phyloP scores from a whole-genome alignment of 1,140 invertebrate species.

The Drosophila pallidifrons region DNA sequence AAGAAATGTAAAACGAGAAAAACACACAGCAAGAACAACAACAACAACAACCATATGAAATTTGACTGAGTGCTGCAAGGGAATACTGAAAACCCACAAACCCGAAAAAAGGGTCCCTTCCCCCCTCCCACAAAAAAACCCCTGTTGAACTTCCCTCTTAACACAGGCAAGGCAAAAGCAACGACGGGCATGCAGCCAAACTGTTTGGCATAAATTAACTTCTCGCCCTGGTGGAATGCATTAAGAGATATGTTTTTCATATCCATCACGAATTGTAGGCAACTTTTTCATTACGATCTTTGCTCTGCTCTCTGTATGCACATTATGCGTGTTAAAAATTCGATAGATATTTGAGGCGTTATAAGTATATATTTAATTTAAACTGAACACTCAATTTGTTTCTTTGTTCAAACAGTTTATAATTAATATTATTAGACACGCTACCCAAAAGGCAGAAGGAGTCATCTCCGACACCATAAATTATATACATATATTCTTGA shows the following conservation, averaged over 20 bases:
- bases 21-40: background rate
- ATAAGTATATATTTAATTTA: no score
- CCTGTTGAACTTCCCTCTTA: background rate
- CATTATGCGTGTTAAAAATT: background rate
- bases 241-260: slow-evolving; percentile 30
- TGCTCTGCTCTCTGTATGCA: background rate
- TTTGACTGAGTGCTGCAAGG: slow-evolving; percentile 18
- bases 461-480: no score
- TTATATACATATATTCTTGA: no score
- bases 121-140: background rate
- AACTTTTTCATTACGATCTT: background rate
- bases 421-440: no score
- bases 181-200: slow-evolving; percentile 22
- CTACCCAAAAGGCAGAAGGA: no score
- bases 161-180: no score
- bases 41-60: slow-evolving; percentile 22
- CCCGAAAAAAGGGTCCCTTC: background rate
- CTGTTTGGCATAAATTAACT: slow-evolving; percentile 34
- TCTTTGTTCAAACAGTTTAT: no score
- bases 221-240: slow-evolving; percentile 4
- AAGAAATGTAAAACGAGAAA: background rate
- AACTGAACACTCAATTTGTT: no score
- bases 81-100: slow-evolving; percentile 6
- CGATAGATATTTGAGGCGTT: background rate
- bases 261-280: background rate